Base-by-base conservation (phyloP, 64 coral and sea anemone species). In the Pocillopora damicornis region DNA sequence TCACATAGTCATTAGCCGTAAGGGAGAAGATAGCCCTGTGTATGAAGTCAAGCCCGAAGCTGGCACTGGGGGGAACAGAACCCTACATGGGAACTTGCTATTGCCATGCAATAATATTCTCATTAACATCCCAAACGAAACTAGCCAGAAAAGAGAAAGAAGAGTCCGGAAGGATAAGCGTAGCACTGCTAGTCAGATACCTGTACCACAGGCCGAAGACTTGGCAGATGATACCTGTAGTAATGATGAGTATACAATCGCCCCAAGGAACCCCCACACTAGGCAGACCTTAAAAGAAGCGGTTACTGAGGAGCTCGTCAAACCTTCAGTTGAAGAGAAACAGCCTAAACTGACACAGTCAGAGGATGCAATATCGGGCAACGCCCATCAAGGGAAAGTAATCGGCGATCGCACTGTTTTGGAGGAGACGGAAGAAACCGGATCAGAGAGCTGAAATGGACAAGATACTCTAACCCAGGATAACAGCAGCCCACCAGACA, bases 1-100 rank as follows among this genome's bases (percentile, higher is more conserved):
- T 59, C 81, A 91, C 77, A 72, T 91, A 7, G 80, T 85, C 12
- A 59, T 26, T 17, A 79, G 37, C 75, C 58, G 61, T 15, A 63
- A 89, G 17, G 87, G 58, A 37, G 20, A 57, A 5, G 76, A 79
- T 30, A 23, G 58, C 7, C 75, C 76, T 4, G 76, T 89, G 0
- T 79, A 88, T 77, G 23, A 77, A 77, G 73, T 88, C 8, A 30
- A 45, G 58, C 35, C 76, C 6, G 76, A 79, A 37, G 61, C 17
- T 63, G 61, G 61, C 61, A 63, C 1, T 63, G 61, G 61, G 12
- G 61, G 61, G 17, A 63, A 9, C 61, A 63, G 61, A 63, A 63
- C 30, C 30, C 30, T 30, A 63, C 89, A 91, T 60, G 75, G 89
- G 58, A 91, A 91, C 35, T 11, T 91, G 36, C 79, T 91, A 6